Percentiles rank a stretch among this genome's conserved stretches.
Conservation (phyloP, 2,113 vertebrate species). For the Cichladusa arquata region DNA sequence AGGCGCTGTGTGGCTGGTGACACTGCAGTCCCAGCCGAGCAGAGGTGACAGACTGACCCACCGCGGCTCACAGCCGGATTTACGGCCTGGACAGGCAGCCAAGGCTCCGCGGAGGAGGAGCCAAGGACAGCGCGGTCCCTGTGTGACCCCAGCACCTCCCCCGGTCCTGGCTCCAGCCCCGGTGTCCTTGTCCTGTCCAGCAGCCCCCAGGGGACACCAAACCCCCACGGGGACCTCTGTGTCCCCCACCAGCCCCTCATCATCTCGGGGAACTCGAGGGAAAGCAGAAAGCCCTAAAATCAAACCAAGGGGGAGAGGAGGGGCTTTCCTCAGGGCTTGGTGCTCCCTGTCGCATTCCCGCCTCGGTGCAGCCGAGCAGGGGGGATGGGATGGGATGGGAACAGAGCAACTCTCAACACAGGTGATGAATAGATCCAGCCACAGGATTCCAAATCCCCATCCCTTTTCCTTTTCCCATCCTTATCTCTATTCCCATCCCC, state of each 20-base stretch:
- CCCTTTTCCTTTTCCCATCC: background rate
- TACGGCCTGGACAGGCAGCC: background rate
- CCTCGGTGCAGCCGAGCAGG: accelerated
- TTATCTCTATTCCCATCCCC: no score
- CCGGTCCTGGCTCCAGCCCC: accelerated
- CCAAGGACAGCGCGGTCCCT: background rate
- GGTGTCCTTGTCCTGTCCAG: accelerated
- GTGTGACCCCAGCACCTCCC: background rate
- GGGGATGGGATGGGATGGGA: background rate
- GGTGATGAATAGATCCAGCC: accelerated
- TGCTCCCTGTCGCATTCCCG: accelerated
- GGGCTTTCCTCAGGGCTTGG: background rate
- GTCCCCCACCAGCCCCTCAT: no score
- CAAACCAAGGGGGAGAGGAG: accelerated
- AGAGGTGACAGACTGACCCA: background rate
- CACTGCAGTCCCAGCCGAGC: accelerated
- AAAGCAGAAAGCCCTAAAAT: background rate
- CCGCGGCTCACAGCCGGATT: background rate
- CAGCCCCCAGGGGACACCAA: no score
- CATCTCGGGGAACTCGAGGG: accelerated
- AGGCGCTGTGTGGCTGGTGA: background rate
- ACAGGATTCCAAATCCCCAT: accelerated
- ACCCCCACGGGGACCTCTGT: background rate
- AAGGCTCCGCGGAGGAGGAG: background rate
- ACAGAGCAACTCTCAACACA: accelerated